Percentiles rank a stretch among this genome's conserved stretches.
phyloP scores from a whole-genome alignment of 30 jellyfish, hydroid and myxozoan genomes.

The Nemopilema nomurai region DNA sequence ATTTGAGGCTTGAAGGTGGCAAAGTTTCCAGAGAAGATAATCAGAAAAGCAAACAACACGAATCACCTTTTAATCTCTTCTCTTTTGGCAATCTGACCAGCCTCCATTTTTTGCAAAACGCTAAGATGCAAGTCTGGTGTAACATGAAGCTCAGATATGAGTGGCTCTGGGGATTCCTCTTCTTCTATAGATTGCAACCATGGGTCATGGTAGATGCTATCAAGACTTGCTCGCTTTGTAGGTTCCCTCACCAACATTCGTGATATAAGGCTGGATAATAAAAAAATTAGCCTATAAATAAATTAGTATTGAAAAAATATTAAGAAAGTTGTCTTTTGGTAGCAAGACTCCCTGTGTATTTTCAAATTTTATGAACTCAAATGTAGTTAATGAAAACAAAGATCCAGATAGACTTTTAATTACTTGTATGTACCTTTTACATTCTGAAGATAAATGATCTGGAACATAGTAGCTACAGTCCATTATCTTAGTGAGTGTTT shows the following conservation, averaged over 20 bases:
- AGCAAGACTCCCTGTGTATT: too few relatives aligned
- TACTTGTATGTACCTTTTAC: conserved; percentile 58
- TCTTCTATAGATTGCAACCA: conserved; percentile 76
- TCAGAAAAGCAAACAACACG: too few relatives aligned
- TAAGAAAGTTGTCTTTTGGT: too few relatives aligned
- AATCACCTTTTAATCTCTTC: conserved; percentile 83
- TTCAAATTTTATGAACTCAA: not conserved
- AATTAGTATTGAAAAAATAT: not conserved
- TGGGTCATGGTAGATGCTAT: conserved; percentile 72
- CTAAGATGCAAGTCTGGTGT: conserved; percentile 77
- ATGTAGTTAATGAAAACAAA: too few relatives aligned
- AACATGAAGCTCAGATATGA: conserved; percentile 78
- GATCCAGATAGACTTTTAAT: too few relatives aligned
- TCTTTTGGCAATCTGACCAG: conserved; percentile 77
- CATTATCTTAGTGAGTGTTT: conserved; percentile 90
- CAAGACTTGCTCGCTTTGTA: conserved; percentile 79
- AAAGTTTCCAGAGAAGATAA: too few relatives aligned
- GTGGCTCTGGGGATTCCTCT: conserved; percentile 63
- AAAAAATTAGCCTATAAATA: not conserved
- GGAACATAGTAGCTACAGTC: conserved; percentile 96
- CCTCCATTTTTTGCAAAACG: conserved; percentile 85
- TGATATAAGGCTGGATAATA: conserved; percentile 77
- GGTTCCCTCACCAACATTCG: conserved; percentile 95
- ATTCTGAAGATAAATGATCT: conserved; percentile 71
- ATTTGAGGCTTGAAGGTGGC: too few relatives aligned